A percentile compares a stretch with the other conserved stretches of the same genome.
These are phyloP conservation scores for Pagrus major DNA, from an alignment of 2,113 vertebrate genomes.

Conservation along the genomic window DNA sequence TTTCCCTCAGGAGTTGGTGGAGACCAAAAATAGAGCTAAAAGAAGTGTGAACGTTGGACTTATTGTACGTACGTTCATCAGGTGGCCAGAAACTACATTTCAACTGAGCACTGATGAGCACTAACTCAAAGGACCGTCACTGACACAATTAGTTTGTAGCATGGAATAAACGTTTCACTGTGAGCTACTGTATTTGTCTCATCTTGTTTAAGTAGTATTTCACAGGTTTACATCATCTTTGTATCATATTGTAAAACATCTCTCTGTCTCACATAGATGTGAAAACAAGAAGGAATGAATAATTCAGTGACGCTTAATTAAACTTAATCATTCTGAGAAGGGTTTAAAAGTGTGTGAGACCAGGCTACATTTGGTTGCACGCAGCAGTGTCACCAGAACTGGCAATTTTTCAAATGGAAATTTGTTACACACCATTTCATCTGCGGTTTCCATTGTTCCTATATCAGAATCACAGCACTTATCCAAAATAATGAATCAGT, in stretches of 20 bases:
- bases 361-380: neutral
- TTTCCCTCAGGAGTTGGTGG: neutral
- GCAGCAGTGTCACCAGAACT: slow-evolving; percentile 6
- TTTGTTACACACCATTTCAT: slow-evolving; percentile 3
- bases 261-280: neutral
- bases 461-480: slow-evolving; percentile 22
- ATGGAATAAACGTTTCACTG: neutral
- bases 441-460: neutral
- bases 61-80: neutral
- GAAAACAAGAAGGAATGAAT: neutral
- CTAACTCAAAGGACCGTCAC: too few species aligned
- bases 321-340: neutral
- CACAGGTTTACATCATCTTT: neutral
- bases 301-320: slow-evolving; percentile 5
- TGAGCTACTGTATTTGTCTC: neutral
- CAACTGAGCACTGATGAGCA: neutral
- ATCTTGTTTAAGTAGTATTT: slow-evolving; percentile 12
- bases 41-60: neutral
- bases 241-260: neutral
- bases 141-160: neutral
- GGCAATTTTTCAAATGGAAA: slow-evolving; percentile 18
- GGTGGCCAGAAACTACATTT: neutral
- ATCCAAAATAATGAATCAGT: slow-evolving; percentile 54
- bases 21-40: neutral
- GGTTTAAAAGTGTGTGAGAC: neutral